Conservation (phyloP, 2,888 invertebrate species). For the Coenonympha arcania region DNA sequence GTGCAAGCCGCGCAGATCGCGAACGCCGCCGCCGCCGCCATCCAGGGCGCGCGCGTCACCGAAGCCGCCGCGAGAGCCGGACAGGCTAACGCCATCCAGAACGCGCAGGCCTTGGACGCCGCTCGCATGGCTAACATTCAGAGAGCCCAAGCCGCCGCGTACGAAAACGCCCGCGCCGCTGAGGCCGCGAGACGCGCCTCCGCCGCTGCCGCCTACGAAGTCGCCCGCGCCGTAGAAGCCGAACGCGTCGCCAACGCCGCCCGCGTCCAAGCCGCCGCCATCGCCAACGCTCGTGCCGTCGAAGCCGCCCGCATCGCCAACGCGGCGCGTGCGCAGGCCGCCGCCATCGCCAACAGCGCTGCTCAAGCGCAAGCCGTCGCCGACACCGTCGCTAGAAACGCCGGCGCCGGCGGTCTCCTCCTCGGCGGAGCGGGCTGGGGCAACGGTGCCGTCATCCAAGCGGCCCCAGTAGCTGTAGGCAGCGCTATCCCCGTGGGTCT, state of each 20-base stretch:
- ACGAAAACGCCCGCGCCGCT: conserved; percentile 58
- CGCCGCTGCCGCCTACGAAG: conserved; percentile 45
- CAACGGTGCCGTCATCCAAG: conserved; percentile 31
- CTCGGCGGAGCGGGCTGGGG: conserved; percentile 39
- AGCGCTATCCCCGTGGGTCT: conserved; percentile 9
- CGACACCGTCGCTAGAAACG: conserved; percentile 53
- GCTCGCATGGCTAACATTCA: conserved; percentile 61
- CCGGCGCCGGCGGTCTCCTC: conserved; percentile 50
- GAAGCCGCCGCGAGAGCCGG: conserved; percentile 62
- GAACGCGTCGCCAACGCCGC: conserved; percentile 62
- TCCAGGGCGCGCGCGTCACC: conserved; percentile 60
- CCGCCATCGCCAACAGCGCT: conserved; percentile 50
- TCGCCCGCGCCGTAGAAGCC: conserved; percentile 50
- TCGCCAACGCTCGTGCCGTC: conserved; percentile 60
- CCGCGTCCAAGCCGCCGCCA: conserved; percentile 60
- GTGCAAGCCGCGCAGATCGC: conserved; percentile 61
- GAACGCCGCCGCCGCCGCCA: conserved; percentile 62
- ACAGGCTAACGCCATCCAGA: conserved; percentile 59
- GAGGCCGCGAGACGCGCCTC: conserved; percentile 62
- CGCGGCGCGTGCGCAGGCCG: conserved; percentile 49
- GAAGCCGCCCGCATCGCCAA: conserved; percentile 66
- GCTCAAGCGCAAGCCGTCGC: conserved; percentile 59
- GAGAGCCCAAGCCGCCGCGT: conserved; percentile 64
- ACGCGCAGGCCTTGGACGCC: conserved; percentile 62
- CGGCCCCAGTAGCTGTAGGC: conserved; percentile 24